Conservation (phyloP, 92 coral and sea anemone species). For the Phenganax marumi region DNA sequence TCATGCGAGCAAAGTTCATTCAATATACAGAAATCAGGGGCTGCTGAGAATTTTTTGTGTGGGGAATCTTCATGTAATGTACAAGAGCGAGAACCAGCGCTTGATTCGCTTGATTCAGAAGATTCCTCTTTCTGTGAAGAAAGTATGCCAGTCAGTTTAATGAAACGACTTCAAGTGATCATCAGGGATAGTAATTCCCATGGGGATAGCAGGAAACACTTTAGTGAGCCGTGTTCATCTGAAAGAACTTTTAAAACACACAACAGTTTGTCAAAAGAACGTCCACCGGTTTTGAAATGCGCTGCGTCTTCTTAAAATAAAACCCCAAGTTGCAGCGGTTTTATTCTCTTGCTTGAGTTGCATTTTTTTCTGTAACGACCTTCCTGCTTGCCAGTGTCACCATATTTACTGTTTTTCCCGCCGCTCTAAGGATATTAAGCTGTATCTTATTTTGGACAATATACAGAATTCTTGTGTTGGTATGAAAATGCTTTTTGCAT, state of each 20-base stretch:
- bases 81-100: background rate
- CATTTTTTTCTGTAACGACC: too few relatives aligned
- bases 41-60: too few relatives aligned
- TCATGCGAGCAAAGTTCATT: too few relatives aligned
- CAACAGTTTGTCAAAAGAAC: background rate
- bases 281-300: background rate
- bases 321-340: background rate
- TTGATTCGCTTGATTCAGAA: background rate
- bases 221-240: conserved; percentile 33
- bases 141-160: conserved; percentile 12
- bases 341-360: background rate
- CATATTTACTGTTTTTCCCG: too few relatives aligned
- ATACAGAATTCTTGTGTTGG: too few relatives aligned
- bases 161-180: background rate
- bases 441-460: too few relatives aligned
- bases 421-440: too few relatives aligned
- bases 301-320: background rate
- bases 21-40: too few relatives aligned
- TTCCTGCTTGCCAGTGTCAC: too few relatives aligned
- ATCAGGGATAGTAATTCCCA: background rate
- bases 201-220: background rate
- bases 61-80: too few relatives aligned
- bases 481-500: too few relatives aligned
- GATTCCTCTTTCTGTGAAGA: background rate
- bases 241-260: conserved; percentile 27